These are phyloP conservation scores for Eilema caniola DNA, from an alignment of 2,888 invertebrate species.

Conservation along the genomic window DNA sequence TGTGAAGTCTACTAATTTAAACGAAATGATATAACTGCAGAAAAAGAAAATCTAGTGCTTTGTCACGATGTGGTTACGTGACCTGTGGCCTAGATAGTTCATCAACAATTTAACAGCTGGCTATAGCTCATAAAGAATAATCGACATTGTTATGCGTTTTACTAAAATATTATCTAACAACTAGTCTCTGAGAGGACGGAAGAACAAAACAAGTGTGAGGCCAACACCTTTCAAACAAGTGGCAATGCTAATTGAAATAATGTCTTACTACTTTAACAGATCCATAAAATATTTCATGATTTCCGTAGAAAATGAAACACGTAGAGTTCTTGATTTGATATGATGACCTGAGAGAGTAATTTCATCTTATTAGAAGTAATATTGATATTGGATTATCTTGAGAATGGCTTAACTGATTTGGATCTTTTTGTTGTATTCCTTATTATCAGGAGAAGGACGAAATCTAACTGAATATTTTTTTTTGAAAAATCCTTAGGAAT, in stretches of 20 bases:
- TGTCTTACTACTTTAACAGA: neutral
- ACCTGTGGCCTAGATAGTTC: slow-evolving; percentile 7
- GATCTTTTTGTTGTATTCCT: too few relatives aligned
- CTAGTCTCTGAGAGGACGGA: slow-evolving; percentile 41
- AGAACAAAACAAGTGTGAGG: slow-evolving; percentile 40
- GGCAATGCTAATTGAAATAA: neutral
- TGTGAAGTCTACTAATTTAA: neutral
- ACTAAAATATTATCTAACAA: slow-evolving; percentile 37
- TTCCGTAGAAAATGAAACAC: neutral
- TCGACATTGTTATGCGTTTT: slow-evolving; percentile 5
- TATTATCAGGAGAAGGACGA: too few relatives aligned
- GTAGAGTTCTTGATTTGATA: neutral
- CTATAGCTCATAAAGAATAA: neutral
- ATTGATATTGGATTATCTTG: neutral
- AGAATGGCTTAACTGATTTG: too few relatives aligned
- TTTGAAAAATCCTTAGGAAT: too few relatives aligned
- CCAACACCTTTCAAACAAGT: slow-evolving; percentile 48
- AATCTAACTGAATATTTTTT: neutral
- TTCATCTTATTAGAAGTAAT: neutral
- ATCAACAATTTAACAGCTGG: slow-evolving; percentile 7
- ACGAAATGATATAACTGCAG: neutral
- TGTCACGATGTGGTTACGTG: slow-evolving; percentile 8
- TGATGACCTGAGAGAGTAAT: neutral
- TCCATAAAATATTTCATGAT: neutral
- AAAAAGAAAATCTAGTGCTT: slow-evolving; percentile 4